Percentiles rank a stretch among this genome's conserved stretches.
Evolutionary conservation across 2,888 invertebrate genomes (phyloP).

Genomic region (Acanthosepion lycidas): DNA sequence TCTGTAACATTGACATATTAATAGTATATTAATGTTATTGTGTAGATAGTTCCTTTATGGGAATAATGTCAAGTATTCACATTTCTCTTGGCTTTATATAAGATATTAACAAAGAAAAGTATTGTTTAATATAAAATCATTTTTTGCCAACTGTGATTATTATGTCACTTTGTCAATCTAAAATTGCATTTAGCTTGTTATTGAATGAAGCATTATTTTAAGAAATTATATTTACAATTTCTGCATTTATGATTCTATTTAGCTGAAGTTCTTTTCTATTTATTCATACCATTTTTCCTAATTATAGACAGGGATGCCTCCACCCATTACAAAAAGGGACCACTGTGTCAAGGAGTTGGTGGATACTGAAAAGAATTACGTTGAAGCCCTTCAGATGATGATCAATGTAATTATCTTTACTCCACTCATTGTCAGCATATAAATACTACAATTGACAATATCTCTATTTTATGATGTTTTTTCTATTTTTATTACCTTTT

Average conservation of each 20-base stretch:
- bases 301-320: slow-evolving; percentile 52
- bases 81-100: neutral
- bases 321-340: slow-evolving; percentile 85
- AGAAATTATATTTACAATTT: slow-evolving; percentile 48
- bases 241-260: neutral
- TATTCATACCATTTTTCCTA: neutral
- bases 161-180: neutral
- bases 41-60: neutral
- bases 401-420: slow-evolving; percentile 62
- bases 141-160: neutral
- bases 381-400: slow-evolving; percentile 89
- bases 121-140: neutral
- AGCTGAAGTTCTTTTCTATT: neutral
- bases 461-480: neutral
- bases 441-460: neutral
- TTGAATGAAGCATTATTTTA: neutral
- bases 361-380: slow-evolving; percentile 97
- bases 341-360: slow-evolving; percentile 87
- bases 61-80: neutral
- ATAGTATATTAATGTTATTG: neutral
- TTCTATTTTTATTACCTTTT: neutral
- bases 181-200: neutral
- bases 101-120: neutral
- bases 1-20: too few relatives aligned
- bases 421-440: neutral